Percentiles rank a stretch among this genome's conserved stretches.
Evolutionary conservation across 35 echinoderm and acorn worm species (phyloP).

Genomic region (Hemicentrotus pulcherrimus): DNA sequence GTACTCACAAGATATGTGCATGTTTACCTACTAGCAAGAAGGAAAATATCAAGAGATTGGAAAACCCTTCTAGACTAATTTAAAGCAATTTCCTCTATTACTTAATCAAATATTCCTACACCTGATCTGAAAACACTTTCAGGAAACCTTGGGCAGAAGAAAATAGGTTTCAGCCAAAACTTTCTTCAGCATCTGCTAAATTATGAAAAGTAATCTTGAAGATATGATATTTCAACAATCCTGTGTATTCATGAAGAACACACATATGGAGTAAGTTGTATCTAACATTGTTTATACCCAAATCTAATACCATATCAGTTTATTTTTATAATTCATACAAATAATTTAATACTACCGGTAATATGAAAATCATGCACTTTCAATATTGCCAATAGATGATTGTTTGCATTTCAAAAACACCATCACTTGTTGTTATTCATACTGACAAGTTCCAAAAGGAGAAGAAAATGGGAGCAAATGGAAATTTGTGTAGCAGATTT

Average conservation of each 20-base stretch:
- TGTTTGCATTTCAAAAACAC: too few species aligned
- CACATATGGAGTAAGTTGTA: neutral
- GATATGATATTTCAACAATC: neutral
- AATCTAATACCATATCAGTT: neutral
- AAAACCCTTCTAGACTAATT: neutral
- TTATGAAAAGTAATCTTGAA: neutral
- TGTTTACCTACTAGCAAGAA: neutral
- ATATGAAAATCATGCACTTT: too few species aligned
- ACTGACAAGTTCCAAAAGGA: too few species aligned
- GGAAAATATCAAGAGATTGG: neutral
- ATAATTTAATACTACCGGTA: too few species aligned
- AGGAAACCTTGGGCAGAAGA: neutral
- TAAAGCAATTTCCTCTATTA: neutral
- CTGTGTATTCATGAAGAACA: neutral
- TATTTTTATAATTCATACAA: neutral
- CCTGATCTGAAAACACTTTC: neutral
- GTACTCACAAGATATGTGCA: too few species aligned
- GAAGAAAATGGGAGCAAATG: too few species aligned
- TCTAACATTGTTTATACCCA: neutral
- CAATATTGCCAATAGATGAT: too few species aligned
- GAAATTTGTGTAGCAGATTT: too few species aligned
- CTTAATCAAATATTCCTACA: neutral
- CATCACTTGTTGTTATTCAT: too few species aligned
- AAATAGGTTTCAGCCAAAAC: neutral
- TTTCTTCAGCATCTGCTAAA: neutral